phyloP scores from a whole-genome alignment of 92 coral and sea anemone species.

The Porites cylindrica region DNA sequence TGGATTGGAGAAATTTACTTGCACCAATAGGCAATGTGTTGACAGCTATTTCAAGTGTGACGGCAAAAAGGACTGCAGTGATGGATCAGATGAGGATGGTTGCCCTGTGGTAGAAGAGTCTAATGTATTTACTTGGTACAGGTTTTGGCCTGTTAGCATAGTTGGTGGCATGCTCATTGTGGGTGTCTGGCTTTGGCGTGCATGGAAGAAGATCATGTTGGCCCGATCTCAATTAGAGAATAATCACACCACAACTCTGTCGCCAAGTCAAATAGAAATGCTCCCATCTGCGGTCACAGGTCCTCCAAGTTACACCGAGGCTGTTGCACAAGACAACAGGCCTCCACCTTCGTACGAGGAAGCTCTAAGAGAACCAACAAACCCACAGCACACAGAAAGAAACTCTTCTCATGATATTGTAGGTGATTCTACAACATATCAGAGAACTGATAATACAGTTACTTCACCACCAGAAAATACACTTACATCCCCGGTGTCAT shows the following conservation, averaged over 20 bases:
- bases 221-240: slow-evolving; percentile 67
- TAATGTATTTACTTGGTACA: slow-evolving; percentile 75
- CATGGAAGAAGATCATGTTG: slow-evolving; percentile 83
- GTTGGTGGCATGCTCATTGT: slow-evolving; percentile 83
- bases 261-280: slow-evolving; percentile 55
- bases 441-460: background rate
- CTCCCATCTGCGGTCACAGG: slow-evolving; percentile 61
- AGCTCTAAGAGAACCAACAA: slow-evolving; percentile 56
- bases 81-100: slow-evolving; percentile 87
- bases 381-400: background rate
- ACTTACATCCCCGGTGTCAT: background rate
- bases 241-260: slow-evolving; percentile 52
- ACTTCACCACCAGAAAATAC: slow-evolving; percentile 3
- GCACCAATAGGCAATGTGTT: slow-evolving; percentile 79
- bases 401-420: background rate
- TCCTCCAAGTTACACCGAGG: slow-evolving; percentile 94
- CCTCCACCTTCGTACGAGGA: slow-evolving; percentile 94
- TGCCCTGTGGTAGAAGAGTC: slow-evolving; percentile 74
- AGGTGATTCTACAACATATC: background rate
- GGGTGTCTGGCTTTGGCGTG: slow-evolving; percentile 95
- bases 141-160: slow-evolving; percentile 90
- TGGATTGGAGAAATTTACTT: slow-evolving; percentile 71
- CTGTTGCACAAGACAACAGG: slow-evolving; percentile 56
- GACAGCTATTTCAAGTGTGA: slow-evolving; percentile 63
- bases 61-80: slow-evolving; percentile 71